Percentiles rank a stretch among this genome's conserved stretches.
Evolutionary conservation across 2,113 vertebrate genomes (phyloP).

Genomic region (Cephalopholis sonnerati): DNA sequence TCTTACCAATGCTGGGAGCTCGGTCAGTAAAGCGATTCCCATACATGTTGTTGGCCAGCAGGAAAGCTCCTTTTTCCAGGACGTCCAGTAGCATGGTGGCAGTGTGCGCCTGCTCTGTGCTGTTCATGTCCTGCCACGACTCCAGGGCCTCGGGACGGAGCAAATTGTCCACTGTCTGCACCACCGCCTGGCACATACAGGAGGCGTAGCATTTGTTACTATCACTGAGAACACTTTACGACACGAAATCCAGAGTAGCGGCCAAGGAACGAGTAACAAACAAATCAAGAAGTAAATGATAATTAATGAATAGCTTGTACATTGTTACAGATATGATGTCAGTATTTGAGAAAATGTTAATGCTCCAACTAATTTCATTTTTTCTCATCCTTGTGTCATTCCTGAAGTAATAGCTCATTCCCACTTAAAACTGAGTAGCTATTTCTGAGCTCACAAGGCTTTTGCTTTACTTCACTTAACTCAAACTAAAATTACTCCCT

Average conservation of each 20-base stretch:
- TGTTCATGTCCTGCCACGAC: constrained; percentile 96
- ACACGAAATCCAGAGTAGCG: not conserved
- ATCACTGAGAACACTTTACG: not conserved
- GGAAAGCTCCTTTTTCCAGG: constrained; percentile 93
- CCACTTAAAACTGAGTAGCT: not conserved
- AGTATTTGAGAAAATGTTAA: not conserved
- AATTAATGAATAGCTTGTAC: not conserved
- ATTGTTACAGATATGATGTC: not conserved
- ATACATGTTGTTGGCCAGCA: constrained; percentile 94
- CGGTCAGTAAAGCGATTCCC: constrained; percentile 90
- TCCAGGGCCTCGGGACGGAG: constrained; percentile 89
- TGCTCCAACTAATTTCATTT: not conserved
- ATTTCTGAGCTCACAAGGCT: not conserved
- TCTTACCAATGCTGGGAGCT: constrained; percentile 91
- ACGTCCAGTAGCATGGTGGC: constrained; percentile 95
- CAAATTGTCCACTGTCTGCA: constrained; percentile 94
- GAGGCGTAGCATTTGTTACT: not conserved
- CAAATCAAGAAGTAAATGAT: not conserved
- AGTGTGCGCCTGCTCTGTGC: constrained; percentile 92
- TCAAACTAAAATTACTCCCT: too few relatives aligned
- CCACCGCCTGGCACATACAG: constrained; percentile 86
- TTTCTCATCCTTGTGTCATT: not conserved
- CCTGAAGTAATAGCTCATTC: not conserved
- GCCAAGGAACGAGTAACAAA: not conserved
- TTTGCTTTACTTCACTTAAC: not conserved